Conservation (phyloP, 92 coral and sea anemone genomes). For the Bergia puertoricense region DNA sequence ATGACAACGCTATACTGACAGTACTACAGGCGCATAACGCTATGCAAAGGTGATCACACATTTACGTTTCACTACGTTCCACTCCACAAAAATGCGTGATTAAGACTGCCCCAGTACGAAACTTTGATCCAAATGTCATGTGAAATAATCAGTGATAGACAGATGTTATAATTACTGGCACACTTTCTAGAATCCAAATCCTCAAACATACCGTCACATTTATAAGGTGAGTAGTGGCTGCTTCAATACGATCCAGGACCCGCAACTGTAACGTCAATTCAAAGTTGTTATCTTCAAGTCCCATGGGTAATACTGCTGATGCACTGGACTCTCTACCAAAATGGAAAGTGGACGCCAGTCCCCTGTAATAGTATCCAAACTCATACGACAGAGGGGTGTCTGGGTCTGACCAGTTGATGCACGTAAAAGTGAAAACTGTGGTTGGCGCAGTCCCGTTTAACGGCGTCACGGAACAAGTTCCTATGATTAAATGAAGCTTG, state of each 20-base stretch:
- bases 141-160: background rate
- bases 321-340: slow-evolving; percentile 11
- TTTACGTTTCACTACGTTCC: no score
- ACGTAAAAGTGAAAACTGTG: slow-evolving; percentile 43
- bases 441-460: slow-evolving; percentile 39
- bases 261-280: slow-evolving; percentile 41
- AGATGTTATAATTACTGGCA: no score
- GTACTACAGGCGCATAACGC: no score
- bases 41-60: no score
- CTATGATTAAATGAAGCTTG: background rate
- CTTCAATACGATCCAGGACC: slow-evolving; percentile 58
- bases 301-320: slow-evolving; percentile 63
- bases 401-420: slow-evolving; percentile 43
- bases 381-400: slow-evolving; percentile 54
- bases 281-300: slow-evolving; percentile 63
- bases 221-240: slow-evolving; percentile 18
- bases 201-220: slow-evolving; percentile 43
- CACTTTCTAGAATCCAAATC: background rate
- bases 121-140: background rate
- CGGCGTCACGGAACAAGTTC: slow-evolving; percentile 41
- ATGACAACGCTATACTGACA: no score
- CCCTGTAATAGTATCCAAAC: slow-evolving; percentile 32
- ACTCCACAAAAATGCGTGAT: no score
- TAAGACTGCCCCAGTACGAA: no score
- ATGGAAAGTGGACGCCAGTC: background rate